Evolutionary conservation across 1,140 invertebrate genomes (phyloP).

Genomic region (Dolichoris vasculosae): DNA sequence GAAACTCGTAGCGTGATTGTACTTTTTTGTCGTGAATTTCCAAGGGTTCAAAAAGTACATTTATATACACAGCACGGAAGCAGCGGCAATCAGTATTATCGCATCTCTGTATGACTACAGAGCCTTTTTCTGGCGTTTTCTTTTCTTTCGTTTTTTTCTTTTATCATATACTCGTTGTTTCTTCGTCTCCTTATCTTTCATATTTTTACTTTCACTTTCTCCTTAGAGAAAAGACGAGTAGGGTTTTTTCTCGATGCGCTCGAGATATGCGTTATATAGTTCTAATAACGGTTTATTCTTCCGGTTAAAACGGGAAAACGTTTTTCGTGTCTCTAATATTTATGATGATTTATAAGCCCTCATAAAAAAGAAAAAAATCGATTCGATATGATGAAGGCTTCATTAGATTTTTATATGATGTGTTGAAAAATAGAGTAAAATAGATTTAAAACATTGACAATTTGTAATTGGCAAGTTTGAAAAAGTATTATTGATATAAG

Average conservation of each 20-base stretch:
- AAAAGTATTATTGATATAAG: constrained; percentile 46
- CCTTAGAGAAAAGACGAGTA: not conserved
- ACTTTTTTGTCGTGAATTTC: not conserved
- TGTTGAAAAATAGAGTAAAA: not conserved
- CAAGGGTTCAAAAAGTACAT: not conserved
- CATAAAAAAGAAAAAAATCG: constrained; percentile 13
- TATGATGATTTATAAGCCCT: constrained; percentile 10
- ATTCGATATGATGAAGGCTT: not conserved
- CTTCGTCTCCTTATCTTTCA: not conserved
- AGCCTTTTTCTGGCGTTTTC: not conserved
- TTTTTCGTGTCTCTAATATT: constrained; percentile 7
- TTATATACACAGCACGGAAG: constrained; percentile 41
- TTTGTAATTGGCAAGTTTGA: constrained; percentile 42
- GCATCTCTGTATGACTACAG: constrained; percentile 55
- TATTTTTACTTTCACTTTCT: not conserved
- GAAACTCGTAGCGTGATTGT: not conserved
- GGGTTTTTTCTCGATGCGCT: not conserved
- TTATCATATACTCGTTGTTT: not conserved
- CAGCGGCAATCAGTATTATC: constrained; percentile 72
- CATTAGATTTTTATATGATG: constrained; percentile 38
- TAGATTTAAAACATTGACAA: constrained; percentile 32
- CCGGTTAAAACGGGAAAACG: constrained; percentile 1
- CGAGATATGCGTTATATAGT: constrained; percentile 26
- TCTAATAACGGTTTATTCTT: constrained; percentile 36
- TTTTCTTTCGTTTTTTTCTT: constrained; percentile 38